Base-by-base conservation (phyloP, 2,888 invertebrate species). In the Halocaridina rubra region DNA sequence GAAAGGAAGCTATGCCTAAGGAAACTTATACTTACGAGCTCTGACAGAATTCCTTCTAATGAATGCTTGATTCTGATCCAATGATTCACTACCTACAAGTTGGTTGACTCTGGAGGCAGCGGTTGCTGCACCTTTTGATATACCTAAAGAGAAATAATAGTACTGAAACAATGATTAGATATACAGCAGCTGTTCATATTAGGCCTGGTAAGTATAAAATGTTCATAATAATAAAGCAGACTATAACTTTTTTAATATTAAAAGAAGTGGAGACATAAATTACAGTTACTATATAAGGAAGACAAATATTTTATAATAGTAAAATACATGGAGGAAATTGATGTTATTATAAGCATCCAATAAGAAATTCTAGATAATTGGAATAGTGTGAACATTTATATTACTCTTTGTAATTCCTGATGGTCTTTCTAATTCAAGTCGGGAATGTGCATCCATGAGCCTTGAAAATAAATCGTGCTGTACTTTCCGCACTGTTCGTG, bases 341-440 rank as follows among this genome's bases (percentile, higher is more conserved):
- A n/a, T n/a, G n/a, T n/a, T n/a, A n/a, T n/a, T n/a, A n/a, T n/a
- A n/a, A n/a, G n/a, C n/a, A n/a, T n/a, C n/a, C n/a, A n/a, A n/a
- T n/a, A n/a, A n/a, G n/a, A n/a, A n/a, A n/a, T n/a, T n/a, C n/a
- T n/a, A n/a, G n/a, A n/a, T n/a, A n/a, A n/a, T n/a, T n/a, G n/a
- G n/a, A n/a, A n/a, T n/a, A n/a, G n/a, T n/a, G n/a, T n/a, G n/a
- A n/a, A n/a, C n/a, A n/a, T n/a, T n/a, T n/a, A n/a, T n/a, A n/a
- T n/a, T n/a, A 82, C 81, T 76, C 16, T 82, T 82, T 16, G 81
- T 82, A 57, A 82, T 71, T 30, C 81, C 81, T 7, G 64, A 61
- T 30, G 81, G 81, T 10, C 81, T 39, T 19, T 82, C 81, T 19
- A 77, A 76, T 71, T 82, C 81, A n/a, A 82, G 19, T 13, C 33